phyloP scores from a whole-genome alignment of 1,140 invertebrate genomes.

The Phymorhynchus buccinoides region DNA sequence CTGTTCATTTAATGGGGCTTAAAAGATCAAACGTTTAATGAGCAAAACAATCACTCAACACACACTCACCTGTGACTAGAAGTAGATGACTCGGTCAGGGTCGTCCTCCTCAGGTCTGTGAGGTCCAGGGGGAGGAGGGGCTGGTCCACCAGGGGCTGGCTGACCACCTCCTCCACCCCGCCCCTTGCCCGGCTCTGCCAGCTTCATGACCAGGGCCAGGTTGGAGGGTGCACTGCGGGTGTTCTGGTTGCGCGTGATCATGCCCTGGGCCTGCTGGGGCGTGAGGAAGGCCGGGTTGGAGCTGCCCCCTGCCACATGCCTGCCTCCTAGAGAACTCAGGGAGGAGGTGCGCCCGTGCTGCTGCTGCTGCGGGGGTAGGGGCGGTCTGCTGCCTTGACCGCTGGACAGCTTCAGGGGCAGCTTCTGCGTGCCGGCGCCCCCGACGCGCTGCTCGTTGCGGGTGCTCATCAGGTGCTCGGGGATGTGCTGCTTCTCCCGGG shows the following conservation, averaged over 20 bases:
- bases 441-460: conserved; percentile 86
- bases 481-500: conserved; percentile 52
- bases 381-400: not conserved
- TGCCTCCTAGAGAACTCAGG: conserved; percentile 24
- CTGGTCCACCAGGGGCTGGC: conserved; percentile 17
- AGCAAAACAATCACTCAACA: no score
- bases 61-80: conserved; percentile 33
- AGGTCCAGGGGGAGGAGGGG: conserved; percentile 19
- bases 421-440: conserved; percentile 60
- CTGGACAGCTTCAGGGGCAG: conserved; percentile 56
- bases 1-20: no score
- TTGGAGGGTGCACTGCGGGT: conserved; percentile 47
- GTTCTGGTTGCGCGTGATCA: conserved; percentile 40
- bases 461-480: conserved; percentile 84
- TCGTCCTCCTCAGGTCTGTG: conserved; percentile 6
- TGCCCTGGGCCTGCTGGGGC: conserved; percentile 37
- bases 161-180: conserved; percentile 3
- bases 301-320: not conserved
- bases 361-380: conserved; percentile 2
- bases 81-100: conserved; percentile 46
- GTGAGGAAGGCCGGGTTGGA: conserved; percentile 34
- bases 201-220: conserved; percentile 55
- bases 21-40: no score
- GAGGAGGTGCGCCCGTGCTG: conserved; percentile 41
- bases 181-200: conserved; percentile 55